Conservation (phyloP, 2,797 vertebrate genomes). For the Semaprochilodus insignis region DNA sequence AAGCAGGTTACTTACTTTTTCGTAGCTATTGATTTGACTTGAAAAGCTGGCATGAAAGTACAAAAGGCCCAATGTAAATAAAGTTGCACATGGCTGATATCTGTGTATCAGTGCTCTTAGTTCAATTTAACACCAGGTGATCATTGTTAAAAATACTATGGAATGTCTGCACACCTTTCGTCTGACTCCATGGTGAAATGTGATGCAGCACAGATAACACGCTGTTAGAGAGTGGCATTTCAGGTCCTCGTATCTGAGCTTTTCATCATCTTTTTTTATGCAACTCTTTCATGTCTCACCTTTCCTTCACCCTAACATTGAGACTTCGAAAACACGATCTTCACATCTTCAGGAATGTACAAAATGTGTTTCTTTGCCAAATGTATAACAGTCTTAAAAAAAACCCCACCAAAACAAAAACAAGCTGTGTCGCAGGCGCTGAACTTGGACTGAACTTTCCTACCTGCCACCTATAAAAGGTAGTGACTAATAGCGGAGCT, state of each 20-base stretch:
- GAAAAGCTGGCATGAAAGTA: too few species aligned
- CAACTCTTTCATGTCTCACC: background rate
- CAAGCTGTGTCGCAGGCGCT: background rate
- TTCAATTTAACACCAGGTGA: constrained; percentile 3
- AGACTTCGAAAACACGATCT: background rate
- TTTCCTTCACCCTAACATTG: background rate
- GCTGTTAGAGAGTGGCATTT: constrained; percentile 36
- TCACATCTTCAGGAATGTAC: background rate
- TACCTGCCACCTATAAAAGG: background rate
- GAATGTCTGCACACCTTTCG: constrained; percentile 3
- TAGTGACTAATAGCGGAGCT: constrained; percentile 19
- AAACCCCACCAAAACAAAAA: background rate
- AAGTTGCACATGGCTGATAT: too few species aligned
- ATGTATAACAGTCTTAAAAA: background rate
- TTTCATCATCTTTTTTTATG: constrained; percentile 14
- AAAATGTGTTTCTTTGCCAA: constrained; percentile 9
- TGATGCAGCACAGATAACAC: constrained; percentile 23
- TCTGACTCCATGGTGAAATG: constrained; percentile 40
- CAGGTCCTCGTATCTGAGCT: constrained; percentile 19
- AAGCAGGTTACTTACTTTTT: too few species aligned
- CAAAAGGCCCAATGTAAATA: too few species aligned
- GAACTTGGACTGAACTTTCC: constrained; percentile 15
- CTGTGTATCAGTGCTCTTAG: too few species aligned
- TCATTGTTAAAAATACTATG: constrained; percentile 32
- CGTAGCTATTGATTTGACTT: too few species aligned